These are phyloP conservation scores for Epizoanthus scotinus DNA, from an alignment of 92 coral and sea anemone genomes.

Conservation along the genomic window DNA sequence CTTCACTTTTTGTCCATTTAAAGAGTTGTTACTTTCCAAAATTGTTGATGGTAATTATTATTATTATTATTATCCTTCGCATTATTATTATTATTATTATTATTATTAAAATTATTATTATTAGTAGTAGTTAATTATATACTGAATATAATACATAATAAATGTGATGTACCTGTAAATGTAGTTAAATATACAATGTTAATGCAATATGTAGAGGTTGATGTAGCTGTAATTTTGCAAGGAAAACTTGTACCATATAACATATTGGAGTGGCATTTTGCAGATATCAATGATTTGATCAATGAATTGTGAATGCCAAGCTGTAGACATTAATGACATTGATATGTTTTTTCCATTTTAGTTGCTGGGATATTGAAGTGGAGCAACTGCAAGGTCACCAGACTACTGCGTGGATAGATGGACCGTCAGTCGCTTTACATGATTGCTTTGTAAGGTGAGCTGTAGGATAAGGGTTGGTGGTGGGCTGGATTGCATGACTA, in stretches of 20 bases:
- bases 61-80: too few species aligned
- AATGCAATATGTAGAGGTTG: not conserved
- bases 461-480: too few species aligned
- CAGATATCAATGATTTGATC: too few species aligned
- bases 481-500: too few species aligned
- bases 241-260: not conserved
- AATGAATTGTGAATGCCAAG: not conserved
- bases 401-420: slow-evolving; percentile 13
- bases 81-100: too few species aligned
- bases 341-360: not conserved
- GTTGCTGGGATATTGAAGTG: slow-evolving; percentile 19
- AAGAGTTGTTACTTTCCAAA: too few species aligned
- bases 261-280: too few species aligned
- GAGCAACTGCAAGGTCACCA: slow-evolving; percentile 9
- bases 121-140: too few species aligned
- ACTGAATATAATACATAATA: too few species aligned
- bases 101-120: too few species aligned
- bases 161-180: not conserved
- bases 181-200: not conserved
- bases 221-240: not conserved
- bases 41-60: too few species aligned
- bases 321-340: not conserved
- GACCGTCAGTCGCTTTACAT: slow-evolving; percentile 26
- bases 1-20: too few species aligned
- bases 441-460: slow-evolving; percentile 35